These are phyloP conservation scores for Cosmia trapezina DNA, from an alignment of 2,888 invertebrate species.

Conservation along the genomic window DNA sequence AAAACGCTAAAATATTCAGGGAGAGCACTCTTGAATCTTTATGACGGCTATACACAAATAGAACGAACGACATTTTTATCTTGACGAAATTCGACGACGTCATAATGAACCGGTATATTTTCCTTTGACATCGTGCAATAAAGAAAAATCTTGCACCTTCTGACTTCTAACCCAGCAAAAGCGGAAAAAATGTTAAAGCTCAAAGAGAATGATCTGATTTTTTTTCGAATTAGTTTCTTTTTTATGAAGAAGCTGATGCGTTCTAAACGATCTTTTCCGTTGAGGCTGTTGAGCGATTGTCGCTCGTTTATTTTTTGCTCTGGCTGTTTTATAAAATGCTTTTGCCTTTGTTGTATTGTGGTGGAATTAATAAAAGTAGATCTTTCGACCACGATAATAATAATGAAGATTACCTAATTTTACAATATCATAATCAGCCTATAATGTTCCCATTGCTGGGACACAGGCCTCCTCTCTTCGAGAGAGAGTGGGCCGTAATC, in stretches of 20 bases:
- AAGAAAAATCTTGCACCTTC: conserved; percentile 48
- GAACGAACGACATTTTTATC: conserved; percentile 54
- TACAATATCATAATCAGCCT: too few relatives aligned
- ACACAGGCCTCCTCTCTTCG: too few relatives aligned
- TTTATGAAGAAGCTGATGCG: conserved; percentile 47
- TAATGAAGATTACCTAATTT: too few relatives aligned
- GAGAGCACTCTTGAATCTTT: conserved; percentile 43
- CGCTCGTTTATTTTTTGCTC: conserved; percentile 24
- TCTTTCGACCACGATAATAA: too few relatives aligned
- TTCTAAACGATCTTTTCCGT: conserved; percentile 42
- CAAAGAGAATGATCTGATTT: conserved; percentile 22
- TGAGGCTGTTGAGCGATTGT: conserved; percentile 21
- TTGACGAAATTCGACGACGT: conserved; percentile 46
- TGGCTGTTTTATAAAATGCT: conserved; percentile 14
- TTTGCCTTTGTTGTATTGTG: conserved; percentile 5
- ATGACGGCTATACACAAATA: conserved; percentile 40
- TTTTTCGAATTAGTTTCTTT: conserved; percentile 44
- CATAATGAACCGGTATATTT: conserved; percentile 48
- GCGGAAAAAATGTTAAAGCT: conserved; percentile 1
- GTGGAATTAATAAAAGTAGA: background rate
- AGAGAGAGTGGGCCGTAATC: background rate
- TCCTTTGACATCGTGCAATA: conserved; percentile 50
- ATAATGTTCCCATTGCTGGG: too few relatives aligned
- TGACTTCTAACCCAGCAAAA: conserved; percentile 8
- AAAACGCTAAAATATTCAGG: conserved; percentile 48